A percentile compares a stretch with the other conserved stretches of the same genome.
phyloP scores from a whole-genome alignment of 2,888 invertebrate species.

The Drosophila niveifrons region DNA sequence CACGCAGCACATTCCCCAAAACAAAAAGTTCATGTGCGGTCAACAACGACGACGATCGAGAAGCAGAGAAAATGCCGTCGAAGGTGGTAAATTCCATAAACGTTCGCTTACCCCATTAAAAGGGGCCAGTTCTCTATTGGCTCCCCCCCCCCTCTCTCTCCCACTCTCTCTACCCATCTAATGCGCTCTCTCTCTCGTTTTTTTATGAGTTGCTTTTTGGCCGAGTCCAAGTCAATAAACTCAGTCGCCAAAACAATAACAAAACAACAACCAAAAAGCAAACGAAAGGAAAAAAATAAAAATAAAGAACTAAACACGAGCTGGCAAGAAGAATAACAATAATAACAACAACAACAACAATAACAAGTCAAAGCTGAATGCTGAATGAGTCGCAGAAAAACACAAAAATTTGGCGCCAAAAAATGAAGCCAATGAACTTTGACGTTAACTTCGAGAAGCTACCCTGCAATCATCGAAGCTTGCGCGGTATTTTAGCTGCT shows the following conservation, averaged over 20 bases:
- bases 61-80: constrained; percentile 6
- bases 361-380: constrained; percentile 8
- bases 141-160: not conserved
- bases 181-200: constrained; percentile 1
- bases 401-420: constrained; percentile 58
- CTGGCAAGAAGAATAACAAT: constrained; percentile 21
- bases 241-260: constrained; percentile 24
- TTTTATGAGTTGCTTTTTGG: constrained; percentile 34
- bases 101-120: constrained; percentile 51
- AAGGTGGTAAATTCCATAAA: constrained; percentile 58
- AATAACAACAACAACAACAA: constrained; percentile 25
- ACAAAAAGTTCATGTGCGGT: constrained; percentile 59
- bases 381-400: constrained; percentile 45
- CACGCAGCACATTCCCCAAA: constrained; percentile 47
- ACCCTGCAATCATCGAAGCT: constrained; percentile 14
- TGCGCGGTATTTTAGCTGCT: not conserved
- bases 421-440: constrained; percentile 51
- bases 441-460: constrained; percentile 20
- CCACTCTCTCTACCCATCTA: not conserved
- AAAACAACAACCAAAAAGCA: constrained; percentile 24
- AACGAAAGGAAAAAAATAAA: constrained; percentile 43
- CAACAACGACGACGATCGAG: constrained; percentile 43
- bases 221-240: constrained; percentile 63
- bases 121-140: constrained; percentile 28
- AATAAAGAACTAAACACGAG: constrained; percentile 48